Percentiles rank a stretch among this genome's conserved stretches.
Evolutionary conservation across 2,888 invertebrate species (phyloP).

Genomic region (Mythimna impura): DNA sequence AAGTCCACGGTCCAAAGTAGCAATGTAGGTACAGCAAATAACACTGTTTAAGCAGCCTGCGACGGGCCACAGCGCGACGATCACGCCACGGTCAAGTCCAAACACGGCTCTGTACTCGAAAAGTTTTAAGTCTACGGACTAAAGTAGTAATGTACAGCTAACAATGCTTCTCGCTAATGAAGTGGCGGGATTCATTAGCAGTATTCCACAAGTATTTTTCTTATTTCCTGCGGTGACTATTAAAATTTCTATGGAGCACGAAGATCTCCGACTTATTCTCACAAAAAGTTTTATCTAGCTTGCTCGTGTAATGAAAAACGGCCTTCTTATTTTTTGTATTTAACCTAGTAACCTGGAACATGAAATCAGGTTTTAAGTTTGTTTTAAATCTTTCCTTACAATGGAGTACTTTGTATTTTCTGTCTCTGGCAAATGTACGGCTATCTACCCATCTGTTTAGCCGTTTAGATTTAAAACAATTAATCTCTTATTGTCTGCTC

Average conservation of each 20-base stretch:
- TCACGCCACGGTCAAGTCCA: neutral
- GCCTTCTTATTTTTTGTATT: conserved; percentile 25
- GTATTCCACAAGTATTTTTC: conserved; percentile 57
- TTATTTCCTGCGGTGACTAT: conserved; percentile 62
- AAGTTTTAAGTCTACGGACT: conserved; percentile 13
- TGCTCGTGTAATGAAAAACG: conserved; percentile 49
- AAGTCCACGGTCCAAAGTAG: conserved; percentile 40
- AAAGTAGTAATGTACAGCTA: conserved; percentile 56
- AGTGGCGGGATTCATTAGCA: conserved; percentile 60
- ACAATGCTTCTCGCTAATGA: conserved; percentile 40
- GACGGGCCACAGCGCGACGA: neutral
- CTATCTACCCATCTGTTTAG: too few species aligned
- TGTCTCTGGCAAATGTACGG: too few species aligned
- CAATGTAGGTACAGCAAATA: conserved; percentile 51
- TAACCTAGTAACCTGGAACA: conserved; percentile 23
- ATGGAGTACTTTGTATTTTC: neutral
- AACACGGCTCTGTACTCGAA: neutral
- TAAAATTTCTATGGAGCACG: conserved; percentile 47
- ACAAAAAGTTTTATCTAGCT: conserved; percentile 42
- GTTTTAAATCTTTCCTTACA: conserved; percentile 6
- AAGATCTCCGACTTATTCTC: conserved; percentile 35
- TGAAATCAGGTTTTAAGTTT: neutral
- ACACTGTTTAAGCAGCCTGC: neutral
- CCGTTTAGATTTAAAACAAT: too few species aligned
- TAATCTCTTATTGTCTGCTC: too few species aligned